Conservation (phyloP, 2,113 vertebrate species). For the Rhombomys opimus region DNA sequence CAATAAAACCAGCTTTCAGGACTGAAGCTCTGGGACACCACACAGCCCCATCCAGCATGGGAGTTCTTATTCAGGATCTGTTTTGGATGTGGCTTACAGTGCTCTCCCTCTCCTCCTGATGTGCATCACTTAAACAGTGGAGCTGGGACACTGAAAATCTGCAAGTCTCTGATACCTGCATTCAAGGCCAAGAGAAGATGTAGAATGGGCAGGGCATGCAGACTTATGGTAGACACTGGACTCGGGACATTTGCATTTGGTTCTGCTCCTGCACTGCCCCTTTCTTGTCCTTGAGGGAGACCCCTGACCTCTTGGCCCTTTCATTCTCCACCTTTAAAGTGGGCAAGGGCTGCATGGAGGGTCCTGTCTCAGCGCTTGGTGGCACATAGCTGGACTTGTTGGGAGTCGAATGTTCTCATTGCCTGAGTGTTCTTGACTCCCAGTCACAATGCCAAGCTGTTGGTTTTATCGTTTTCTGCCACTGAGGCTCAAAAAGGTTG, state of each 20-base stretch:
- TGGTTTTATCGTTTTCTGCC: background rate
- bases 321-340: background rate
- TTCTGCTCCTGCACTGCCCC: background rate
- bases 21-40: background rate
- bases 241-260: background rate
- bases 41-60: background rate
- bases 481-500: background rate
- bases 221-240: rapidly evolving
- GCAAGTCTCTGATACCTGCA: background rate
- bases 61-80: background rate
- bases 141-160: background rate
- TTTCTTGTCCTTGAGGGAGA: background rate
- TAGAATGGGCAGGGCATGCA: background rate
- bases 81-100: background rate
- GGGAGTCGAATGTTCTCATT: background rate
- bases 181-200: background rate
- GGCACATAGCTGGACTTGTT: background rate
- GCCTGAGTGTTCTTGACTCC: background rate
- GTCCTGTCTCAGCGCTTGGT: background rate
- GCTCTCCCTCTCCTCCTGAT: background rate
- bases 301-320: background rate
- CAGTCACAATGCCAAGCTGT: background rate
- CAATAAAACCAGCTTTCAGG: background rate
- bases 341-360: background rate
- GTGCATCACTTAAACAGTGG: background rate